Percentiles rank a stretch among this genome's conserved stretches.
phyloP scores from a whole-genome alignment of 2,113 vertebrate genomes.

The Emydura subglobosa region DNA sequence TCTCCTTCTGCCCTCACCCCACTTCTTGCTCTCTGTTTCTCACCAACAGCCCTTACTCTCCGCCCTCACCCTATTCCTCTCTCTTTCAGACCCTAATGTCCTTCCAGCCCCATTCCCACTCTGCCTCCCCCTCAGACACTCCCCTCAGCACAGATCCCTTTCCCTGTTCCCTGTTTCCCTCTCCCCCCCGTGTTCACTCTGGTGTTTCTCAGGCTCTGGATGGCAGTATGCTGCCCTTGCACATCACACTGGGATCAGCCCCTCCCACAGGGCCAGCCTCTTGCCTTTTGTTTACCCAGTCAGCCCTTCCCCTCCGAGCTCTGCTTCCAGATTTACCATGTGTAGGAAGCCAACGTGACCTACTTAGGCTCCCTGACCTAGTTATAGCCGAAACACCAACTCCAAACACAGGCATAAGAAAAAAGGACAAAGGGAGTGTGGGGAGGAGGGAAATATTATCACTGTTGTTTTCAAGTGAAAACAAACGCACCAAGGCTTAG shows the following conservation, averaged over 20 bases:
- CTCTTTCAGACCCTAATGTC: background rate
- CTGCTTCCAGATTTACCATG: slow-evolving; percentile 56
- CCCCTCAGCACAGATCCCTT: background rate
- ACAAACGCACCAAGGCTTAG: slow-evolving; percentile 27
- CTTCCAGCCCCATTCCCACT: background rate
- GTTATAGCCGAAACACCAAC: slow-evolving; percentile 72
- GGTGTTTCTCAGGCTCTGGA: background rate
- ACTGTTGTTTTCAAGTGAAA: slow-evolving; percentile 54
- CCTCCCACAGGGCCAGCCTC: background rate
- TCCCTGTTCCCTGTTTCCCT: background rate
- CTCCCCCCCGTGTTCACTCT: background rate
- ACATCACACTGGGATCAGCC: background rate
- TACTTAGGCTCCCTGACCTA: slow-evolving; percentile 81
- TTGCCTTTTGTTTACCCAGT: slow-evolving; percentile 50
- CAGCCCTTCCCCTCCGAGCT: slow-evolving; percentile 22
- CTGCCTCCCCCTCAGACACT: background rate
- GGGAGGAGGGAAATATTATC: slow-evolving; percentile 34
- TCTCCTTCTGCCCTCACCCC: background rate
- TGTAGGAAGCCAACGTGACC: slow-evolving; percentile 74
- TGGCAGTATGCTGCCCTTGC: background rate
- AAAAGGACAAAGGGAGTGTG: slow-evolving; percentile 19
- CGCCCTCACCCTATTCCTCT: background rate
- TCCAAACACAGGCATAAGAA: slow-evolving; percentile 61
- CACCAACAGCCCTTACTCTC: background rate
- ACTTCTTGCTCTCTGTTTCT: background rate